Evolutionary conservation across 2,113 vertebrate genomes (phyloP).

Genomic region (Struthio camelus): DNA sequence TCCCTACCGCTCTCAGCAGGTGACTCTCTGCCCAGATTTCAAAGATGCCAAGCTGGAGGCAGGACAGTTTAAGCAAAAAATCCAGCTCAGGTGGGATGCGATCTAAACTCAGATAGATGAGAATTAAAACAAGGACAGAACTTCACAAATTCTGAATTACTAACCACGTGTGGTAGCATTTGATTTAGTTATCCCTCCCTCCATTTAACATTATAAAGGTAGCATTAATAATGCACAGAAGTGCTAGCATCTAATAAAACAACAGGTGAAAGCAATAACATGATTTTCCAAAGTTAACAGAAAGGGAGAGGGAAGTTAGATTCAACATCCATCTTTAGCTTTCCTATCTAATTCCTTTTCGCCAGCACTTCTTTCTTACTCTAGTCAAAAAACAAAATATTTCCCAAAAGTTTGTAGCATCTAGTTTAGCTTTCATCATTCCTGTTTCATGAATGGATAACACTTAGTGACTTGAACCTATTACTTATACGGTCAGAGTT

Average conservation of each 20-base stretch:
- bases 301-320: background rate
- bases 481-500: background rate
- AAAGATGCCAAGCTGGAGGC: background rate
- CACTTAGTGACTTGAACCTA: background rate
- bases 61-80: background rate
- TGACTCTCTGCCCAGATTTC: background rate
- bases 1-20: background rate
- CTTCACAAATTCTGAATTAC: background rate
- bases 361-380: background rate
- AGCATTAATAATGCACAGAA: background rate
- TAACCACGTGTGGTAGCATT: fast-evolving
- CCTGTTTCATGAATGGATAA: background rate
- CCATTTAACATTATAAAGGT: background rate
- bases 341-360: background rate
- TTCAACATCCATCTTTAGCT: background rate
- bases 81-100: fast-evolving
- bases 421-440: background rate
- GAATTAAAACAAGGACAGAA: background rate
- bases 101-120: background rate
- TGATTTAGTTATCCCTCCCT: background rate
- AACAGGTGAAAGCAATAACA: background rate
- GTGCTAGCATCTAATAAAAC: background rate
- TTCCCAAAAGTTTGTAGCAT: background rate
- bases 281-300: background rate
- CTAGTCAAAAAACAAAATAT: background rate